Evolutionary conservation across 53 echinoderm and acorn worm genomes (phyloP).

Genomic region (Glandiceps talaboti): DNA sequence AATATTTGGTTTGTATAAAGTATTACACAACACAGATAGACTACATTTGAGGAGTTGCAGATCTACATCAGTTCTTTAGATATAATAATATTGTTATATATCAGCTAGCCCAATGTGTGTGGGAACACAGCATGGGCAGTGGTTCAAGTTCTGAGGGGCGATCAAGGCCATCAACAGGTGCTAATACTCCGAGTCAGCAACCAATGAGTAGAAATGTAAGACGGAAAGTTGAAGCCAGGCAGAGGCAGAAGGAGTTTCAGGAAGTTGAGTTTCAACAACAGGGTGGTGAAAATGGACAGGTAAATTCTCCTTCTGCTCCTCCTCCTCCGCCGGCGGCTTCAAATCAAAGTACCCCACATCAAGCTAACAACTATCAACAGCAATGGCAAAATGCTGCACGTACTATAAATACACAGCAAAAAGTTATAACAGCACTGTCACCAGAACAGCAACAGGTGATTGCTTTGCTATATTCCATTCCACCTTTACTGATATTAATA

Average conservation of each 20-base stretch:
- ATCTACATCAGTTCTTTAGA: too few species aligned
- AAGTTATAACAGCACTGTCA: neutral
- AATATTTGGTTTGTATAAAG: too few species aligned
- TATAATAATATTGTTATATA: too few species aligned
- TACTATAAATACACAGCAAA: neutral
- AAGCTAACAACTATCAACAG: neutral
- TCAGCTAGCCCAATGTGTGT: too few species aligned
- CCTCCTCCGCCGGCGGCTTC: neutral
- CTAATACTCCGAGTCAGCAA: neutral
- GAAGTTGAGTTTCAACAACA: conserved; percentile 57
- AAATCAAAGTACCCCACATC: neutral
- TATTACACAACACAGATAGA: too few species aligned
- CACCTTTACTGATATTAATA: too few species aligned
- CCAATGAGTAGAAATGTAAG: neutral
- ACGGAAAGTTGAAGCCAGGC: neutral
- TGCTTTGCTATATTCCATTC: too few species aligned
- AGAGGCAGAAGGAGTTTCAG: conserved; percentile 62
- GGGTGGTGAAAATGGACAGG: conserved; percentile 7
- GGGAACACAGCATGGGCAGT: neutral
- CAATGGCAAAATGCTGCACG: neutral
- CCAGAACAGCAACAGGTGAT: neutral
- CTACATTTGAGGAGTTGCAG: too few species aligned
- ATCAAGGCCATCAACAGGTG: neutral
- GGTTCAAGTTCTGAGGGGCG: neutral
- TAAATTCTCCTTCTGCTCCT: neutral